Evolutionary conservation across 2,113 vertebrate species (phyloP), one percentile per base, ranked within the genome.

Genomic region (Conger conger): DNA sequence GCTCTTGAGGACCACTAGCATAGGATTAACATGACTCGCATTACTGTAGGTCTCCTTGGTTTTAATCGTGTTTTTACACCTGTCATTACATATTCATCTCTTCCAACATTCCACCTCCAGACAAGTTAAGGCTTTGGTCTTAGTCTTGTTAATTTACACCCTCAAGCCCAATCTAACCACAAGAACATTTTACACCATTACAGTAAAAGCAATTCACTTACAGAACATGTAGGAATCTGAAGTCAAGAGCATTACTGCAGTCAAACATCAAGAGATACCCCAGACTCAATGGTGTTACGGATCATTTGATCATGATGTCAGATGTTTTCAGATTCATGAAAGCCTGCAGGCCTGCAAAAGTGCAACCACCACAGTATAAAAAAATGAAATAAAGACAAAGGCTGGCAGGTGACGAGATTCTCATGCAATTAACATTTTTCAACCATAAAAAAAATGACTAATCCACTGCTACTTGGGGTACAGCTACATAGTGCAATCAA

Each of bases 21-120:
- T 11, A 11, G 45, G 45, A 50, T 13, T 50, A 13, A 50, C n/a
- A n/a, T n/a, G n/a, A n/a, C n/a, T n/a, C n/a, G n/a, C n/a, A 23
- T 80, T 33, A 84, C 54, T 68, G 40, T 20, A 77, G 38, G 30
- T 38, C 76, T 78, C 76, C n/a, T 88, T 90, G 38, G 85, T 89
- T 93, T 93, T 94, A 92, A 93, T 78, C 8, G 3, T 6, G 76
- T 20, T 6, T 11, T 6, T 93, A 87, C 87, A 92, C 88, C 91
- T 89, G 88, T 83, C 81, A 90, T 87, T 83, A 87, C 80, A 79
- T 84, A 86, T 83, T 86, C 86, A n/a, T 89, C 45, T 76, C 84
- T 86, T 68, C 78, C 82, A 87, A 84, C 63, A 86, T 84, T 37
- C 42, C 87, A 68, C 84, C 84, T 86, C 90, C 87, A 91, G 36